These are phyloP conservation scores for Petrocephalus schoutedeni DNA, from an alignment of 2,797 vertebrate genomes.

Conservation along the genomic window DNA sequence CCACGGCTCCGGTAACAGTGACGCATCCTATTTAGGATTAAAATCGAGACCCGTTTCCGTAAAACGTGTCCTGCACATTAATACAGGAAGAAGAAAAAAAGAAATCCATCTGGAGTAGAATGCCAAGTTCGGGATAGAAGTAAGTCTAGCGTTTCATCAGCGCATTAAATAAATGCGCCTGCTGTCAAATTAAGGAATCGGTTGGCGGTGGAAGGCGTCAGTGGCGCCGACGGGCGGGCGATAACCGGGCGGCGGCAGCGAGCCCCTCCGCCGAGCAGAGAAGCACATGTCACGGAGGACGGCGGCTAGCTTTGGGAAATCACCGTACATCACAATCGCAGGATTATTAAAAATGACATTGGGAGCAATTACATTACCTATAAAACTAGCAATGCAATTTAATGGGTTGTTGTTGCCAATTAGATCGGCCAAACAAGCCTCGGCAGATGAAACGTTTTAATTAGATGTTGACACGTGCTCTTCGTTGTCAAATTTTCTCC, in stretches of 20 bases:
- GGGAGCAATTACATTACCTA: slow-evolving; percentile 33
- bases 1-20: not conserved
- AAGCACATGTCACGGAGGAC: not conserved
- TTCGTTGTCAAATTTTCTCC: not conserved
- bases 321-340: not conserved
- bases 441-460: slow-evolving; percentile 29
- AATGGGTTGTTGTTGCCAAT: slow-evolving; percentile 36
- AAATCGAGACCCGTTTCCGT: not conserved
- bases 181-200: slow-evolving; percentile 21
- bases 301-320: slow-evolving; percentile 11
- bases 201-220: not conserved
- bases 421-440: slow-evolving; percentile 27
- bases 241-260: too few relatives aligned
- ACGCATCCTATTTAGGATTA: not conserved
- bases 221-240: not conserved
- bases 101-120: not conserved
- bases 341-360: slow-evolving; percentile 25
- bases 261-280: not conserved
- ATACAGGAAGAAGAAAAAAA: not conserved
- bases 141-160: not conserved
- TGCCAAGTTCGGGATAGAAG: not conserved
- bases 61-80: not conserved
- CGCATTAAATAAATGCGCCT: not conserved
- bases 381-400: slow-evolving; percentile 25
- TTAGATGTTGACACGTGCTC: slow-evolving; percentile 11